Percentiles rank a stretch among this genome's conserved stretches.
Evolutionary conservation across 2,113 vertebrate species (phyloP).

Genomic region (Ammospiza nelsoni): DNA sequence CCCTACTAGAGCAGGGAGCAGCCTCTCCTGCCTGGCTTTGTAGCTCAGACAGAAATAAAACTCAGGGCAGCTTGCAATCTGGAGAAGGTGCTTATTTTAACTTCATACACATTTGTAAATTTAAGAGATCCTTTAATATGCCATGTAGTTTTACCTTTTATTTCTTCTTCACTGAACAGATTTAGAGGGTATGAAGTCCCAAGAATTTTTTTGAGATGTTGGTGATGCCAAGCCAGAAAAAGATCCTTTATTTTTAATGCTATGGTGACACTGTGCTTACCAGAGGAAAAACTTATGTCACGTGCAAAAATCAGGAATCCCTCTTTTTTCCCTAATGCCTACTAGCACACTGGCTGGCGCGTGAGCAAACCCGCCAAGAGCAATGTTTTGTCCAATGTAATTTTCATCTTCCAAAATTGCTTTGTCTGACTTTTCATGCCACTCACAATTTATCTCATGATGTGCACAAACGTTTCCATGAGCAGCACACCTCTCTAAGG

Average conservation of each 20-base stretch:
- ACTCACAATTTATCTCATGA: not conserved
- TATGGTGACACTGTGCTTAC: not conserved
- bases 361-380: constrained; percentile 14
- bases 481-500: not conserved
- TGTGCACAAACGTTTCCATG: not conserved
- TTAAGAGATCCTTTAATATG: not conserved
- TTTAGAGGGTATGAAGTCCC: not conserved
- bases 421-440: constrained; percentile 42
- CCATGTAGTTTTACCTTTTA: not conserved
- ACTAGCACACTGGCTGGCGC: not conserved
- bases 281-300: not conserved
- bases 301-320: not conserved
- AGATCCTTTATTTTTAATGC: not conserved
- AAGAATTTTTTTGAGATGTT: not conserved
- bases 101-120: not conserved
- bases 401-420: constrained; percentile 31
- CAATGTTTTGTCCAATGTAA: not conserved
- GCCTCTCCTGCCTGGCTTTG: not conserved
- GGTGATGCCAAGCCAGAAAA: not conserved
- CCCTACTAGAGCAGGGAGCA: not conserved
- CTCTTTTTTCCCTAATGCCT: not conserved
- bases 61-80: not conserved
- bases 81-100: not conserved
- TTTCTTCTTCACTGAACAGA: not conserved
- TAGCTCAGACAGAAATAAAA: not conserved